Evolutionary conservation across 92 coral and sea anemone species (phyloP).

Genomic region (Parazoanthus darwini): DNA sequence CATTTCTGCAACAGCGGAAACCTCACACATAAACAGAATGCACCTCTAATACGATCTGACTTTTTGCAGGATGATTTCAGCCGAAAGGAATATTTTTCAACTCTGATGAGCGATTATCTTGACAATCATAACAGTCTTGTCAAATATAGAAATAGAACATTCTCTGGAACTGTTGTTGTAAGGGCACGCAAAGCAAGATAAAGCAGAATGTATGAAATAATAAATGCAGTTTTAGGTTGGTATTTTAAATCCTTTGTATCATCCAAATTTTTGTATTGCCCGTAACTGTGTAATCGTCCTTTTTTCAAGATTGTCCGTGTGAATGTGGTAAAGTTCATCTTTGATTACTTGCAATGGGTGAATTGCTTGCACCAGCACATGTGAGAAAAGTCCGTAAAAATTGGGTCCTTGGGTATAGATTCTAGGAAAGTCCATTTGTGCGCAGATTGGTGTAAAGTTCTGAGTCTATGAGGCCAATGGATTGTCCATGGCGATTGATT

Average conservation of each 20-base stretch:
- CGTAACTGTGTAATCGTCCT: constrained; percentile 35
- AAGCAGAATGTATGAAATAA: constrained; percentile 1
- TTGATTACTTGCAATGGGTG: constrained; percentile 38
- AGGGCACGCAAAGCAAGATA: background rate
- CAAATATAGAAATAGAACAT: background rate
- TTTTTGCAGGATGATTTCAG: background rate
- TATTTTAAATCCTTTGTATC: constrained; percentile 36
- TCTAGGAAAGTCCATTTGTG: constrained; percentile 45
- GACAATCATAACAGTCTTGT: background rate
- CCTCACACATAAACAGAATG: constrained; percentile 13
- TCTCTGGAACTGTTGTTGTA: constrained; percentile 2
- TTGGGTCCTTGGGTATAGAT: constrained; percentile 35
- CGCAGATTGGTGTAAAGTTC: constrained; percentile 36
- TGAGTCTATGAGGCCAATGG: constrained; percentile 48
- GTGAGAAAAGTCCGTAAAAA: constrained; percentile 34
- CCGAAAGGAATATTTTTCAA: background rate
- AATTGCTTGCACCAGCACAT: constrained; percentile 43
- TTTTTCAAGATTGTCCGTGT: constrained; percentile 39
- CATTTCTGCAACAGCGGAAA: constrained; percentile 20
- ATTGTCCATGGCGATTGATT: constrained; percentile 49
- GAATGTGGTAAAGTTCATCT: constrained; percentile 42
- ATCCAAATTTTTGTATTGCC: constrained; percentile 37
- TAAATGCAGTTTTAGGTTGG: constrained; percentile 17
- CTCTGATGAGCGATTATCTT: constrained; percentile 10
- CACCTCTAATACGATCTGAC: background rate